Evolutionary conservation across 2,797 vertebrate genomes (phyloP), one percentile per base, ranked within the genome.

Genomic region (Sebastes alutus): DNA sequence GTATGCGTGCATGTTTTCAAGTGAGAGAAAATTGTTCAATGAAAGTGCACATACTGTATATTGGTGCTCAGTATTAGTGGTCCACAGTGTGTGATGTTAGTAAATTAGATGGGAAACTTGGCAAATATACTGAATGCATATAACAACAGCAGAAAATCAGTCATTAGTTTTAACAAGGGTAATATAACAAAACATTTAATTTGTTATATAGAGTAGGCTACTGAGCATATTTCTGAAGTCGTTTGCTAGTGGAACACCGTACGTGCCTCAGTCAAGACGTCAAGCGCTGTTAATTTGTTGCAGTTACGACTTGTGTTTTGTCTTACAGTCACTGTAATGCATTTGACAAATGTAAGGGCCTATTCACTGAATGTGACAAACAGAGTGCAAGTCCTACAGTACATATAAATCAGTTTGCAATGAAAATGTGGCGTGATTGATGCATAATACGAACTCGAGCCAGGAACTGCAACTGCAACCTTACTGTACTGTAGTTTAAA

Each of bases 301-400:
- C 65, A 59, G 63, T 61, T 65, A 22, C 16, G 42, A 49, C 68
- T 70, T 64, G 54, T 58, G 62, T 27, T 84, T 71, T 72, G 72
- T 83, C 72, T 70, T 74, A 61, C 52, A 59, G 62, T 72, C 12
- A 42, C 46, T 70, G 69, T 42, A 68, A 64, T 78, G 7, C 32
- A 29, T 67, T 75, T 77, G 30, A 69, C 65, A 75, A 70, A 83
- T 75, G 59, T 78, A 60, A 75, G 66, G 76, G 38, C n/a, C 32
- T 52, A 35, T 72, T 77, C 72, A 66, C 38, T 62, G 59, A 64
- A 66, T 75, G 69, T 81, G 80, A 82, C 78, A 77, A 68, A 83
- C 73, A 33, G 55, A 65, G 69, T 38, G 25, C 54, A 30, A 60
- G 58, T 79, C 56, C 58, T 30, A 62, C 65, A 68, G 65, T 73